Conservation (phyloP, 2,113 vertebrate genomes). For the Myotis lucifugus region DNA sequence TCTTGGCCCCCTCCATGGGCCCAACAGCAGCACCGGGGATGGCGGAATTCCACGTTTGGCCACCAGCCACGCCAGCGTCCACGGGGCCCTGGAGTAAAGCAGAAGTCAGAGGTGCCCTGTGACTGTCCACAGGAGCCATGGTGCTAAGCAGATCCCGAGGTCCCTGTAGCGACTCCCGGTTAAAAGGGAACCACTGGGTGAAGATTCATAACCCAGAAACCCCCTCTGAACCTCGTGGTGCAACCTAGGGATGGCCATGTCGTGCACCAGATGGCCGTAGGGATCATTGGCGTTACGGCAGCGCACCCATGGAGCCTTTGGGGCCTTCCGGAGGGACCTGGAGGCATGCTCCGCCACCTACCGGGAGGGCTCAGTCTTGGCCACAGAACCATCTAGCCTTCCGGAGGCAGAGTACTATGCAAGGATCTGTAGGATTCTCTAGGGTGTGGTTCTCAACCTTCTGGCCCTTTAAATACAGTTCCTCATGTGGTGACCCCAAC, state of each 20-base stretch:
- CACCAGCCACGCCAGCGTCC: background rate
- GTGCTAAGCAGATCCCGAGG: background rate
- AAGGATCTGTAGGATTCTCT: background rate
- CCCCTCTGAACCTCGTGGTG: accelerated
- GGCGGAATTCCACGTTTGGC: background rate
- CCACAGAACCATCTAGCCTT: background rate
- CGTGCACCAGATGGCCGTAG: accelerated
- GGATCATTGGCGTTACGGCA: accelerated
- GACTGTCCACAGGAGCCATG: background rate
- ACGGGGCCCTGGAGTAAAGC: slow-evolving; percentile 39
- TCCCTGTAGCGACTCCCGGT: accelerated
- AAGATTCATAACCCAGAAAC: background rate
- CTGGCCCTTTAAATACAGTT: no score
- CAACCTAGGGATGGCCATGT: accelerated
- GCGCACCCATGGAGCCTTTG: accelerated
- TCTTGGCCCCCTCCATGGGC: background rate
- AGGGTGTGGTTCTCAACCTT: no score
- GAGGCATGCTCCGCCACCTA: slow-evolving; percentile 52
- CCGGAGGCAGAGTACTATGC: background rate
- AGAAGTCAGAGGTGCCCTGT: background rate
- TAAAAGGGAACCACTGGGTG: background rate
- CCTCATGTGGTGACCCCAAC: no score
- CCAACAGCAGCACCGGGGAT: background rate
- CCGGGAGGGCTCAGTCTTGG: slow-evolving; percentile 49
- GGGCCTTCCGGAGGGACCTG: background rate